phyloP scores from a whole-genome alignment of 2,113 vertebrate species.

The Onychorhynchus coronatus region DNA sequence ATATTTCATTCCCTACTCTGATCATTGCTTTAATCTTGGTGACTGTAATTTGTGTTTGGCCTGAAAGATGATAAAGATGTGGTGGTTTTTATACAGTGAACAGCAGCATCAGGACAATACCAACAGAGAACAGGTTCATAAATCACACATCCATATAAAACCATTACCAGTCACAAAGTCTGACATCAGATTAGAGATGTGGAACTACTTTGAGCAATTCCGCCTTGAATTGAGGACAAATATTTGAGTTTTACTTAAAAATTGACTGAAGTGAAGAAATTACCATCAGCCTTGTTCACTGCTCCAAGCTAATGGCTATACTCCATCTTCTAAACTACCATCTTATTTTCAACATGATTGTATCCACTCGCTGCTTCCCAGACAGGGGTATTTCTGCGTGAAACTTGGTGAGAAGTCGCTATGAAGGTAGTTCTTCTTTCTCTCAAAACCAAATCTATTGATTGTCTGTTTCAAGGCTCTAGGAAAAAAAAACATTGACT shows the following conservation, averaged over 20 bases:
- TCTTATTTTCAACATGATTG: not conserved
- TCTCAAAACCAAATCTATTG: not conserved
- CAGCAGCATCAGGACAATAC: not conserved
- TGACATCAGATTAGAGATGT: not conserved
- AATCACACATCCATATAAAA: not conserved
- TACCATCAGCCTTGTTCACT: not conserved
- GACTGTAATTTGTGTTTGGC: not conserved
- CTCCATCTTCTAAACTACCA: not conserved
- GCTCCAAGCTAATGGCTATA: fast-evolving
- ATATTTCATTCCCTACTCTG: not conserved
- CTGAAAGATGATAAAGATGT: not conserved
- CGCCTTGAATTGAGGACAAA: not conserved
- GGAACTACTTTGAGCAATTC: not conserved
- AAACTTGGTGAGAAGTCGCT: not conserved
- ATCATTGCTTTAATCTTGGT: not conserved
- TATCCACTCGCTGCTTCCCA: not conserved
- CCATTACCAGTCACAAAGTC: not conserved
- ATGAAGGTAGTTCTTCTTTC: not conserved
- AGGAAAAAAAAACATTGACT: not conserved
- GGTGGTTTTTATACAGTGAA: not conserved
- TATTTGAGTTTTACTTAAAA: not conserved
- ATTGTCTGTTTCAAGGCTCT: not conserved
- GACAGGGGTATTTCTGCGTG: not conserved
- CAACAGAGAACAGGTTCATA: not conserved
- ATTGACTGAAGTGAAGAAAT: not conserved